Evolutionary conservation across 2,888 invertebrate species (phyloP).

Genomic region (Epinotia bilunana): DNA sequence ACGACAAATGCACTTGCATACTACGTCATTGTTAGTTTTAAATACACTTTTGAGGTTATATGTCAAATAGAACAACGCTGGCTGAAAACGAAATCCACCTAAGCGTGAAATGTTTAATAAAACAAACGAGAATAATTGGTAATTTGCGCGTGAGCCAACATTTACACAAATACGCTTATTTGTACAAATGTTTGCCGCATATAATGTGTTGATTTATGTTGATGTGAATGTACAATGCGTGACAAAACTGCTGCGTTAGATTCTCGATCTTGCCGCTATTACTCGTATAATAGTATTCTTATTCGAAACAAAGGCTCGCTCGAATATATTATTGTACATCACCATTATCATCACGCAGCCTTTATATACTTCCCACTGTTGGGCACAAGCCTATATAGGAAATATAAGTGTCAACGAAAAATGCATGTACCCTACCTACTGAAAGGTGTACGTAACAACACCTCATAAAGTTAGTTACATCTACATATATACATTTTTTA

Average conservation of each 20-base stretch:
- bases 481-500: no score
- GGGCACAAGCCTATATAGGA: no score
- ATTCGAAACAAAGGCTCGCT: not conserved
- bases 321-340: not conserved
- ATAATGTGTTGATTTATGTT: slow-evolving; percentile 20
- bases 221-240: slow-evolving; percentile 4
- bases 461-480: no score
- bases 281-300: not conserved
- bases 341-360: not conserved
- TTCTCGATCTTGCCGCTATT: not conserved
- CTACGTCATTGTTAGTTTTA: no score
- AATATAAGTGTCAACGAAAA: no score
- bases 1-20: no score
- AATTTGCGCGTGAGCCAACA: slow-evolving; percentile 32
- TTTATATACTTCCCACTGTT: no score
- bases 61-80: not conserved
- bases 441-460: no score
- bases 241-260: not conserved
- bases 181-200: slow-evolving; percentile 30
- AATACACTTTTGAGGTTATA: not conserved
- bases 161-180: slow-evolving; percentile 29
- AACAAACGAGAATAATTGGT: slow-evolving; percentile 22
- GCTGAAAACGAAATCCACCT: not conserved
- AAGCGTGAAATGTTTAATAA: slow-evolving; percentile 20
- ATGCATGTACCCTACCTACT: no score